Evolutionary conservation across 2,797 vertebrate species (phyloP), one percentile per base, ranked within the genome.

Genomic region (Apodemus agrarius): DNA sequence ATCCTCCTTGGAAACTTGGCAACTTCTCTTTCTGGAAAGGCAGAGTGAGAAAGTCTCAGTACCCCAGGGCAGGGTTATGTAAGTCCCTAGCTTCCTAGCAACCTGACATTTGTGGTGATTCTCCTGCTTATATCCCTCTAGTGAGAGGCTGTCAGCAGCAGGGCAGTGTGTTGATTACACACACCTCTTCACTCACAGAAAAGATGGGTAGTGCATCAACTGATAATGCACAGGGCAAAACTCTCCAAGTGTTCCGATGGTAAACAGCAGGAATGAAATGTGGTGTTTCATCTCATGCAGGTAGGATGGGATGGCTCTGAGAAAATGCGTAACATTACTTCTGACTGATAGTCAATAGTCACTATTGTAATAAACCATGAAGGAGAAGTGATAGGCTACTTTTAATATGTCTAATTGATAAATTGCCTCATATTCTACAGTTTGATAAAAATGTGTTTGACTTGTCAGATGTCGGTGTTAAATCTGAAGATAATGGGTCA

Each of bases 361-460:
- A 6, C 94, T 96, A 97, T 98, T 98, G 97, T 96, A 97, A 97
- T 98, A 96, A n/a, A 97, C 82, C 49, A 67, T 97, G n/a, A 89
- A 98, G 98, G 94, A 98, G 97, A 90, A 98, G 98, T 98, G 98
- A 98, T 98, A 98, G 97, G 97, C 97, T 98, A 92, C 98, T 97
- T 98, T 98, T 98, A 98, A 98, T 98, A 98, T 98, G 98, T 98
- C 97, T 98, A 98, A 98, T 87, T 99, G 98, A 98, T 94, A 98
- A 97, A 98, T 98, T 98, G 98, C 97, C 98, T 98, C 98, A 98
- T 98, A 98, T 98, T 97, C 98, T 98, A 97, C 98, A 98, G 97
- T 94, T 98, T 98, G 98, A 98, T 98, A 98, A 98, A 98, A 96
- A 98, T 98, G 98, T 98, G 98, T 98, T 99, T 98, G 98, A 98